Percentiles rank a stretch among this genome's conserved stretches.
These are phyloP conservation scores for Limosa lapponica DNA, from an alignment of 2,797 vertebrate genomes.

Conservation along the genomic window DNA sequence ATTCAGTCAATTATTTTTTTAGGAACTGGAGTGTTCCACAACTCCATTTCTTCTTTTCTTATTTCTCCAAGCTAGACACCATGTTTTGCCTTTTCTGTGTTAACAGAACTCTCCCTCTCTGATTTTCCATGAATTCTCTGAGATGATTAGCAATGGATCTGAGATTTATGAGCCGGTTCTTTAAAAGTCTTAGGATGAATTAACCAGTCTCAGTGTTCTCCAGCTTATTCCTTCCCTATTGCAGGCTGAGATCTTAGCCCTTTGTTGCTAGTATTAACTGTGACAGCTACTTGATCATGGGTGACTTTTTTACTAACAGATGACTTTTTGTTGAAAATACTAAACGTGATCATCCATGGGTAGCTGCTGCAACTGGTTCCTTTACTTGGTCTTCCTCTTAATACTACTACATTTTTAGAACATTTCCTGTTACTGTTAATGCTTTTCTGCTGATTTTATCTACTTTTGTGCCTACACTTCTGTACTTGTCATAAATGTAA, in stretches of 20 bases:
- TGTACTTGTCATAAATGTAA: background rate
- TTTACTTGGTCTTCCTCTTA: background rate
- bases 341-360: background rate
- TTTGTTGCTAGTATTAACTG: background rate
- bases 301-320: background rate
- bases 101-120: background rate
- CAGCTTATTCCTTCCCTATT: background rate
- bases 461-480: background rate
- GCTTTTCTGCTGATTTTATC: conserved; percentile 31
- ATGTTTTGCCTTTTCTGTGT: background rate
- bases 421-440: background rate
- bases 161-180: background rate
- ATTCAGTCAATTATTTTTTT: background rate
- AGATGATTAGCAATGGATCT: background rate
- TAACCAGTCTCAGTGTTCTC: background rate
- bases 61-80: background rate
- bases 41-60: background rate
- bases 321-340: background rate
- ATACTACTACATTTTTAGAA: background rate
- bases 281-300: background rate
- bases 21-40: background rate
- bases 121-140: background rate
- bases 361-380: background rate
- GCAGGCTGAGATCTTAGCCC: background rate
- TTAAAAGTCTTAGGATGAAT: background rate